Base-by-base conservation (phyloP, 2,797 vertebrate genomes). In the Paratrypauchen microcephalus region DNA sequence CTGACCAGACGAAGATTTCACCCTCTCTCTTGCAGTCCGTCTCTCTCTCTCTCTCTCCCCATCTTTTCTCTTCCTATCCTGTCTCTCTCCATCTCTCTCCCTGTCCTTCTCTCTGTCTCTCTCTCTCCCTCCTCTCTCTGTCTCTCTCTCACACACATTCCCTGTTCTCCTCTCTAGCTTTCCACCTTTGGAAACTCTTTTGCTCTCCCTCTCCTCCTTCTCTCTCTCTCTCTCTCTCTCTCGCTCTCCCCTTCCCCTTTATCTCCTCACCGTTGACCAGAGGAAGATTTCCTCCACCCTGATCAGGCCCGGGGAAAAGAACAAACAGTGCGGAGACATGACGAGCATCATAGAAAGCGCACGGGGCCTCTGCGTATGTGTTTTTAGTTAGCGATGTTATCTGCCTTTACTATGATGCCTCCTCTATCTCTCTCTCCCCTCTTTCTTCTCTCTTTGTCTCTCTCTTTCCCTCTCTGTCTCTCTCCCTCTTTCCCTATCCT, bases 291-390 rank as follows among this genome's bases (percentile, higher is more conserved):
- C 77, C 83, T 84, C 88, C 86, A 75, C 80, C 75, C 85, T 85
- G 86, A 91, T 90, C 87, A 84, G 86, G 83, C 75, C 77, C n/a
- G 66, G 76, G 75, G 70, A 75, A 74, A 72, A 78, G 81, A 84
- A 76, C 80, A 86, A 87, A 86, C 83, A 86, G 70, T 83, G 78
- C 77, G 70, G 76, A 76, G 75, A 77, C 84, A 81, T 83, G 80
- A 84, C 75, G 78, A 79, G 73, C 69, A 30, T 48, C 71, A 66
- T 72, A 77, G 77, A 77, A 72, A 72, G 65, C 50, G 68, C 19
- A 36, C 77, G 63, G 71, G 67, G 75, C 36, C 39, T 12, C 69
- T 59, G 52, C 2, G 47, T 57, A 66, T 76, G 66, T 73, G 55
- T 75, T 74, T 82, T 55, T 74, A 61, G 72, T 56, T 68, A 77